phyloP scores from a whole-genome alignment of 1,140 invertebrate genomes.

The Heliconius eleuchia region DNA sequence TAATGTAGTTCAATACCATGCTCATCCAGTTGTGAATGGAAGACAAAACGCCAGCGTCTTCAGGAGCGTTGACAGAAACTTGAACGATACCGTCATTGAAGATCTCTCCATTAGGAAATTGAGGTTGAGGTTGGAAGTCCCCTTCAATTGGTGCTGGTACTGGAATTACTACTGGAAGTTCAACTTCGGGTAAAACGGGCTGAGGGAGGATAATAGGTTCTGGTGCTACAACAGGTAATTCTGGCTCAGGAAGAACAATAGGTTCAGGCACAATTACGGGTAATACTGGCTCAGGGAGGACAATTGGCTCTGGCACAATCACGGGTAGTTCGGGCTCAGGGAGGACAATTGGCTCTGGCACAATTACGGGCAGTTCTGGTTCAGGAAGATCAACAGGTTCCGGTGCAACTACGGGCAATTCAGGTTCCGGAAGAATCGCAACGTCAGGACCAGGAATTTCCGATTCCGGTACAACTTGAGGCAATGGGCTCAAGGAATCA shows the following conservation, averaged over 20 bases:
- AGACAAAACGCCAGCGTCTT: constrained; percentile 48
- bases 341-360: constrained; percentile 14
- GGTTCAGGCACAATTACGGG: constrained; percentile 38
- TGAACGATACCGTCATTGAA: constrained; percentile 62
- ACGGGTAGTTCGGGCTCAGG: constrained; percentile 32
- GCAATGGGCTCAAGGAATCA: constrained; percentile 8
- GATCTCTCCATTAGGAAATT: constrained; percentile 50
- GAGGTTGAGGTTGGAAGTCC: constrained; percentile 23
- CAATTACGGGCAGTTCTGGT: constrained; percentile 32
- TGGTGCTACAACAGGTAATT: constrained; percentile 30
- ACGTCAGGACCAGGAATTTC: no score
- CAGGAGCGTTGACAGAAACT: constrained; percentile 51
- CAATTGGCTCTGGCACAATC: constrained; percentile 25
- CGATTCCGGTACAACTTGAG: no score
- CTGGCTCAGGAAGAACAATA: constrained; percentile 34
- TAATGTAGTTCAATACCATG: constrained; percentile 65
- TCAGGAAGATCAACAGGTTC: constrained; percentile 1
- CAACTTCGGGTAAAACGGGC: neutral
- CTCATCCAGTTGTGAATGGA: constrained; percentile 55
- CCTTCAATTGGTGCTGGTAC: neutral
- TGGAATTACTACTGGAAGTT: constrained; percentile 6
- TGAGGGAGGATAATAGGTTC: constrained; percentile 35
- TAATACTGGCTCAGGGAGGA: constrained; percentile 30
- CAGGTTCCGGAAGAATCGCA: constrained; percentile 30
- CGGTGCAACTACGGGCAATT: constrained; percentile 26